Percentiles rank a stretch among this genome's conserved stretches.
phyloP scores from a whole-genome alignment of 2,888 invertebrate genomes.

The Amphipyra berbera region DNA sequence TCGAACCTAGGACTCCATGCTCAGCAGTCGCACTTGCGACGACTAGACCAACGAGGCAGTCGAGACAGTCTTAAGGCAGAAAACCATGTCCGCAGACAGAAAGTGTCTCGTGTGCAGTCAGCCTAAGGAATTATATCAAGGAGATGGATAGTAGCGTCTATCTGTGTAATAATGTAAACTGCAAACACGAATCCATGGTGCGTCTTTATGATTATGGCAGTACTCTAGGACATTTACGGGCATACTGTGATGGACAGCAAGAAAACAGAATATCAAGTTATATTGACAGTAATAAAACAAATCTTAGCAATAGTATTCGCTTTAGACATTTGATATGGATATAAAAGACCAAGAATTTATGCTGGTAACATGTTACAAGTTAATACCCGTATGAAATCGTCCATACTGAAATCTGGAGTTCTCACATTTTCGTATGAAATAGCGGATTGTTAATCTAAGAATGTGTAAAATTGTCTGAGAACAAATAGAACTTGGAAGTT shows the following conservation, averaged over 20 bases:
- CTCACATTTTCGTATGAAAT: slow-evolving; percentile 27
- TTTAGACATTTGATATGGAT: slow-evolving; percentile 33
- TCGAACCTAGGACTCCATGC: too few species aligned
- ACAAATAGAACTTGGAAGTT: neutral
- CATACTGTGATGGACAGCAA: slow-evolving; percentile 18
- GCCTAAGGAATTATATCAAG: too few species aligned
- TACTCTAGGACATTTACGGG: slow-evolving; percentile 5
- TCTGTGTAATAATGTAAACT: slow-evolving; percentile 15
- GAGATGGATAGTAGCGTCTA: slow-evolving; percentile 3
- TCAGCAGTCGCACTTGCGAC: too few species aligned
- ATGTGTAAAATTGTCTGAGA: slow-evolving; percentile 20
- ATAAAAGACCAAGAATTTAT: slow-evolving; percentile 38
- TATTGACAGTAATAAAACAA: slow-evolving; percentile 25
- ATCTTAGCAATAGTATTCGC: slow-evolving; percentile 23
- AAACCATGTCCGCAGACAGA: too few species aligned
- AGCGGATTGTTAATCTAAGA: slow-evolving; percentile 7
- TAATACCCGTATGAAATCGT: slow-evolving; percentile 31
- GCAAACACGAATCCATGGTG: neutral
- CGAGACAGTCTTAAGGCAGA: too few species aligned
- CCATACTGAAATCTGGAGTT: slow-evolving; percentile 28
- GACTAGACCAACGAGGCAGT: too few species aligned
- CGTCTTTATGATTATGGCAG: slow-evolving; percentile 1
- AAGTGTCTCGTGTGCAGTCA: too few species aligned
- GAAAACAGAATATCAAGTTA: slow-evolving; percentile 35
- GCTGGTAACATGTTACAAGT: slow-evolving; percentile 13